Conservation (phyloP, 1,140 invertebrate species). For the Lepidurus arcticus region DNA sequence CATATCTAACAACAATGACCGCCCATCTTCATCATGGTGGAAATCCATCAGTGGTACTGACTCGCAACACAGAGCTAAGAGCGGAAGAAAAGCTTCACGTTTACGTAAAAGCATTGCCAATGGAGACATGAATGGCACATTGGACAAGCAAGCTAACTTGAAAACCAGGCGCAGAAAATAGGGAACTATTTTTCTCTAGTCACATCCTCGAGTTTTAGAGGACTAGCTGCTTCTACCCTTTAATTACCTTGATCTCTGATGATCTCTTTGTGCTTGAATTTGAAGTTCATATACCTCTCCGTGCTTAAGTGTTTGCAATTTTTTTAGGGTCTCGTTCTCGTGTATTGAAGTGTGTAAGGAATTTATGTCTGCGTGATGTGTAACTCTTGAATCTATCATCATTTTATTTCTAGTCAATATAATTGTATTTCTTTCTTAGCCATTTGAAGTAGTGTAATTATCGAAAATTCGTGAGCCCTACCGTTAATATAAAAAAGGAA, state of each 20-base stretch:
- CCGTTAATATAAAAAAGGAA: no score
- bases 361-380: neutral
- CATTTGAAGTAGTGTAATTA: neutral
- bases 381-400: neutral
- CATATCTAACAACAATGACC: neutral
- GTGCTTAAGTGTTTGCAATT: neutral
- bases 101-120: slow-evolving; percentile 5
- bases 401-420: neutral
- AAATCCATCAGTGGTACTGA: neutral
- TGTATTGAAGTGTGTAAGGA: neutral
- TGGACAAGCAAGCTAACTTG: neutral
- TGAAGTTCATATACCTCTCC: neutral
- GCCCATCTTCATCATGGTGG: neutral
- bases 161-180: slow-evolving; percentile 10
- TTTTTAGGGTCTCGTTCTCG: neutral
- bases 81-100: neutral
- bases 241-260: neutral
- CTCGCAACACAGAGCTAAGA: neutral
- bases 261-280: slow-evolving; percentile 13
- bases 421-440: neutral
- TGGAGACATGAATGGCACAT: neutral
- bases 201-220: neutral
- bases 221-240: slow-evolving; percentile 6
- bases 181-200: slow-evolving; percentile 10
- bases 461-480: no score